phyloP scores from a whole-genome alignment of 2,113 vertebrate species.

The Trichomycterus rosablanca region DNA sequence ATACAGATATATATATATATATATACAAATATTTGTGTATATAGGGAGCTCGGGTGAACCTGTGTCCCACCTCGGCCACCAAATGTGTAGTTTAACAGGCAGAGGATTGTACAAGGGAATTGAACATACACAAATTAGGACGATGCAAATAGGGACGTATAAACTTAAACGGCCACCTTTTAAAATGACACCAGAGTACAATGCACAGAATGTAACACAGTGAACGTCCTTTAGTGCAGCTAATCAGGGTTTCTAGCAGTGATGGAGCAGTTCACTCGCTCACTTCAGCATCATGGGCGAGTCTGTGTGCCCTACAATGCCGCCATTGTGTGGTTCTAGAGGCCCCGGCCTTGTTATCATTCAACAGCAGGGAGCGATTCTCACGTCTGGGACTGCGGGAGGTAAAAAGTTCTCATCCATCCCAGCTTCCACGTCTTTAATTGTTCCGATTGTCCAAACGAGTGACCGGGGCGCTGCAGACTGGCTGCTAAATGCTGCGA shows the following conservation, averaged over 20 bases:
- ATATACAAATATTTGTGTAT: no score
- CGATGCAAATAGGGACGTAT: no score
- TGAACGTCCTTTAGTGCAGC: slow-evolving; percentile 17
- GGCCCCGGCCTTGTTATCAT: slow-evolving; percentile 51
- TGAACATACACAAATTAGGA: no score
- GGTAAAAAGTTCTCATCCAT: slow-evolving; percentile 35
- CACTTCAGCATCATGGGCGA: slow-evolving; percentile 17
- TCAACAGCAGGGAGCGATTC: slow-evolving; percentile 40
- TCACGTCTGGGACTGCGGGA: slow-evolving; percentile 38
- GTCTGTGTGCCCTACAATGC: slow-evolving; percentile 46
- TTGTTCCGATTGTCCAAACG: slow-evolving; percentile 19
- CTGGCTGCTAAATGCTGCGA: slow-evolving; percentile 15
- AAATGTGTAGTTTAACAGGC: no score
- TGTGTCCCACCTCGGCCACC: no score
- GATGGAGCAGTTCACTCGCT: slow-evolving; percentile 36
- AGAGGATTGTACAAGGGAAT: no score
- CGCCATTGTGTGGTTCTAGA: slow-evolving; percentile 43
- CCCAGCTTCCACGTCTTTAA: slow-evolving; percentile 19
- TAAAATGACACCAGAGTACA: no score
- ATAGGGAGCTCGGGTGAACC: no score
- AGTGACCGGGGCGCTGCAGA: slow-evolving; percentile 11
- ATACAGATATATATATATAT: no score
- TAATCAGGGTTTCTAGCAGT: slow-evolving; percentile 33
- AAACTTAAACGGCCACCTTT: no score
- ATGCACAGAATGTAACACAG: no score